Conservation (phyloP, 2,797 vertebrate species). For the Eospalax fontanierii region DNA sequence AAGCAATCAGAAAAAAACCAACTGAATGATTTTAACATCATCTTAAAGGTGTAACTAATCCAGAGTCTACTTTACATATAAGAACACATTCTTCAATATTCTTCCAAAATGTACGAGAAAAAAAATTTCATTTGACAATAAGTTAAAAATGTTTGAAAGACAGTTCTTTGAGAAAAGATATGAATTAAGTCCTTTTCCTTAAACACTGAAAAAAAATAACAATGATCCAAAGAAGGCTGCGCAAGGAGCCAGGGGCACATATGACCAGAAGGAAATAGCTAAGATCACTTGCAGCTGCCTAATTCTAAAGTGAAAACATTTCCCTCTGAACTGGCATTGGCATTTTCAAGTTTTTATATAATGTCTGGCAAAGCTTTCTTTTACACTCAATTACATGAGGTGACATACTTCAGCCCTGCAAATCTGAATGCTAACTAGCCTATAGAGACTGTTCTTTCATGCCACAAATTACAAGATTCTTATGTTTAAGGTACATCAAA, state of each 20-base stretch:
- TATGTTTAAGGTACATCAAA: neutral
- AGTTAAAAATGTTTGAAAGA: neutral
- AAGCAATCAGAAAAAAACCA: constrained; percentile 23
- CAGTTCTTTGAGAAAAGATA: constrained; percentile 5
- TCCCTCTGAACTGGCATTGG: neutral
- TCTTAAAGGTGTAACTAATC: constrained; percentile 62
- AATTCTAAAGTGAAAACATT: neutral
- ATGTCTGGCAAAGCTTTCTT: neutral
- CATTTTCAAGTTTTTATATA: neutral
- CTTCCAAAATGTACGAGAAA: constrained; percentile 39
- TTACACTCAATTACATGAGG: neutral
- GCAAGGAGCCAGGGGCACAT: neutral
- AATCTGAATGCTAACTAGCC: neutral
- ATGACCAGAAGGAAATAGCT: neutral
- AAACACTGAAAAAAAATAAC: constrained; percentile 1
- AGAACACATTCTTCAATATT: constrained; percentile 6
- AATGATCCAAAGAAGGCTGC: neutral
- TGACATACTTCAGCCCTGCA: neutral
- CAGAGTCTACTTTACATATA: constrained; percentile 31
- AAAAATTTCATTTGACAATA: constrained; percentile 59
- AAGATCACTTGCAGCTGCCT: neutral
- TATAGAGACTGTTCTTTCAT: neutral
- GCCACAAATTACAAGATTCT: neutral
- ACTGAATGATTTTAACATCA: constrained; percentile 42
- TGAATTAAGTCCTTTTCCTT: constrained; percentile 12